phyloP scores from a whole-genome alignment of 2,797 vertebrate species.

The Anisognathus igniventris region DNA sequence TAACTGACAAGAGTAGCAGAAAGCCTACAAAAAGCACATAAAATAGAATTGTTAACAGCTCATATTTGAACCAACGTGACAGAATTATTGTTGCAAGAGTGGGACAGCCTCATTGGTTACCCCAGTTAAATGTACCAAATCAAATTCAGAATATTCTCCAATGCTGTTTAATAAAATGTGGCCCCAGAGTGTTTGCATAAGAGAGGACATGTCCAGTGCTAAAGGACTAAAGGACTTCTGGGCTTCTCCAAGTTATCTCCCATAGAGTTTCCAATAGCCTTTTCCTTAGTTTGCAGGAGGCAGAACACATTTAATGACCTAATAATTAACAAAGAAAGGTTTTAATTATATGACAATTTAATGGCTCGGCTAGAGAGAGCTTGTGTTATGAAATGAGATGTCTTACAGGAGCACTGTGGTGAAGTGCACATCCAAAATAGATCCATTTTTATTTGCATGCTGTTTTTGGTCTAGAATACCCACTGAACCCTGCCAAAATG shows the following conservation, averaged over 20 bases:
- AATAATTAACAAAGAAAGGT: neutral
- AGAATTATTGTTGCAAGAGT: neutral
- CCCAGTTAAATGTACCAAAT: neutral
- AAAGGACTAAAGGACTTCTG: neutral
- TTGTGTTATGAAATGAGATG: neutral
- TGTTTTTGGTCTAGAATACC: neutral
- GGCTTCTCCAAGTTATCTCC: neutral
- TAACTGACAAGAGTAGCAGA: neutral
- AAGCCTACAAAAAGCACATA: neutral
- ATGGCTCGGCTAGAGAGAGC: neutral
- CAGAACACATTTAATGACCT: neutral
- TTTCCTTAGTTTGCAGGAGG: neutral
- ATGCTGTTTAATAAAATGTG: neutral
- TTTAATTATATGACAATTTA: neutral
- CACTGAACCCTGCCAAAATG: neutral
- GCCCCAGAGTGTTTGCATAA: neutral
- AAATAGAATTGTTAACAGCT: neutral
- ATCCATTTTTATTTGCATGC: neutral
- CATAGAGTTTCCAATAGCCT: neutral
- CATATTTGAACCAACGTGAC: neutral
- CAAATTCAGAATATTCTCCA: neutral
- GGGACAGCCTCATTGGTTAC: neutral
- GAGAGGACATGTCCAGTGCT: rapidly evolving
- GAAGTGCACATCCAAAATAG: neutral
- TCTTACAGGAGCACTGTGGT: neutral